phyloP scores from a whole-genome alignment of 2,797 vertebrate genomes.

The Paguma larvata region DNA sequence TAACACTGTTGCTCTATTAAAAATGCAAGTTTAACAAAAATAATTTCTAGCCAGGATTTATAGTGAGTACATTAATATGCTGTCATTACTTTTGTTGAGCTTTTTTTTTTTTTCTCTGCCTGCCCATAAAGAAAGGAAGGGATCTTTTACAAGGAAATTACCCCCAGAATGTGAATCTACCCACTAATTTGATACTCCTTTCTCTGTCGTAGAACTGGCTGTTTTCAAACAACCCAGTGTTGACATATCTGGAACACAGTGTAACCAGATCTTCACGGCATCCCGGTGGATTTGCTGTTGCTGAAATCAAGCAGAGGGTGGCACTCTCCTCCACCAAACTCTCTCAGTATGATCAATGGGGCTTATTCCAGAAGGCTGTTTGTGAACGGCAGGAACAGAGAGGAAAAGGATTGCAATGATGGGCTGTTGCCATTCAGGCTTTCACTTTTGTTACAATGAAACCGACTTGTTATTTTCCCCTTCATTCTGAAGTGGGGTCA shows the following conservation, averaged over 20 bases:
- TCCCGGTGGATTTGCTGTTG: slow-evolving; percentile 38
- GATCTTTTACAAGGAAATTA: neutral
- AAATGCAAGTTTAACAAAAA: slow-evolving; percentile 36
- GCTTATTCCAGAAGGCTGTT: neutral
- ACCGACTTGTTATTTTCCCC: neutral
- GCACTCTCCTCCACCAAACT: slow-evolving; percentile 77
- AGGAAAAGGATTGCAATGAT: neutral
- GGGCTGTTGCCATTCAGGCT: neutral
- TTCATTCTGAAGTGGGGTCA: neutral
- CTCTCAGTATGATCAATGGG: neutral
- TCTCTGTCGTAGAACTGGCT: neutral
- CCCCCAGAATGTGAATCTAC: neutral
- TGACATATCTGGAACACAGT: neutral
- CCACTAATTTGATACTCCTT: neutral
- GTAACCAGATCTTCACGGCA: neutral
- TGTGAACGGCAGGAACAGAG: neutral
- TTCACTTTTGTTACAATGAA: neutral
- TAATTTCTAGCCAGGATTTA: slow-evolving; percentile 6
- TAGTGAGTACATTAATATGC: slow-evolving; percentile 53
- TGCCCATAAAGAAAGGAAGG: neutral
- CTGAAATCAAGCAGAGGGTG: slow-evolving; percentile 79
- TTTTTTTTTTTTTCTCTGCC: slow-evolving; percentile 46
- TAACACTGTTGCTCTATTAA: slow-evolving; percentile 58
- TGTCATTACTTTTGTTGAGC: slow-evolving; percentile 51
- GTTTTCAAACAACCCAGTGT: neutral